Conservation (phyloP, 2,888 invertebrate genomes). For the Myopa testacea region DNA sequence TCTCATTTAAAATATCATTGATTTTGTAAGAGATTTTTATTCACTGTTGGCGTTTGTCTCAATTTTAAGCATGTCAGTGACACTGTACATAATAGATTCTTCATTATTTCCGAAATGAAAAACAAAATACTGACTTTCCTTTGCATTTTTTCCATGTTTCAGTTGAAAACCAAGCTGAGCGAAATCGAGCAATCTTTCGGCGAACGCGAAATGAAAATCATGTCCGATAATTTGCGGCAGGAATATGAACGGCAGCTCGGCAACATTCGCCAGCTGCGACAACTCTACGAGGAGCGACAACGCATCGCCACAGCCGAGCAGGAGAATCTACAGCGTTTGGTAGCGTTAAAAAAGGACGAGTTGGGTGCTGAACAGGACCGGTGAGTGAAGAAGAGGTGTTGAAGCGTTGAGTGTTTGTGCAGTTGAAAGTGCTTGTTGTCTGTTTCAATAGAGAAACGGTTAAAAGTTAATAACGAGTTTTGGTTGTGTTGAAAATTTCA, state of each 20-base stretch:
- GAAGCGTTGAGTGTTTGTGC: background rate
- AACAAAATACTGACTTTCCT: constrained; percentile 30
- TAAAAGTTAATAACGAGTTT: too few species aligned
- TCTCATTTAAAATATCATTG: too few species aligned
- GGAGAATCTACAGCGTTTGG: constrained; percentile 73
- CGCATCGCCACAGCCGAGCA: constrained; percentile 77
- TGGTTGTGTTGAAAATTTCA: too few species aligned
- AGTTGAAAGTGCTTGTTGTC: background rate
- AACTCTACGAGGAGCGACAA: constrained; percentile 81
- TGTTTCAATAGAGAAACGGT: background rate
- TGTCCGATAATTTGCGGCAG: constrained; percentile 76
- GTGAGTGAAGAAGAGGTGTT: constrained; percentile 66
- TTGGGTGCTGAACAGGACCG: constrained; percentile 72
- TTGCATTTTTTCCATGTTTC: constrained; percentile 52
- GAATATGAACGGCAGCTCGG: constrained; percentile 84
- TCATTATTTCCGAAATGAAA: constrained; percentile 7
- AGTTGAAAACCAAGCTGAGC: constrained; percentile 80
- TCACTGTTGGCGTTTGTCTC: too few species aligned
- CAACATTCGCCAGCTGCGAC: constrained; percentile 79
- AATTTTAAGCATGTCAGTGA: background rate
- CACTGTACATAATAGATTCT: background rate
- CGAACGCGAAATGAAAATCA: constrained; percentile 76
- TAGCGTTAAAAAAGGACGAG: constrained; percentile 75
- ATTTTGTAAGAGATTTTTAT: too few species aligned
- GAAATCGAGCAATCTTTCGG: constrained; percentile 80